These are phyloP conservation scores for Ancistrus triradiatus DNA, from an alignment of 2,113 vertebrate species.

Conservation along the genomic window DNA sequence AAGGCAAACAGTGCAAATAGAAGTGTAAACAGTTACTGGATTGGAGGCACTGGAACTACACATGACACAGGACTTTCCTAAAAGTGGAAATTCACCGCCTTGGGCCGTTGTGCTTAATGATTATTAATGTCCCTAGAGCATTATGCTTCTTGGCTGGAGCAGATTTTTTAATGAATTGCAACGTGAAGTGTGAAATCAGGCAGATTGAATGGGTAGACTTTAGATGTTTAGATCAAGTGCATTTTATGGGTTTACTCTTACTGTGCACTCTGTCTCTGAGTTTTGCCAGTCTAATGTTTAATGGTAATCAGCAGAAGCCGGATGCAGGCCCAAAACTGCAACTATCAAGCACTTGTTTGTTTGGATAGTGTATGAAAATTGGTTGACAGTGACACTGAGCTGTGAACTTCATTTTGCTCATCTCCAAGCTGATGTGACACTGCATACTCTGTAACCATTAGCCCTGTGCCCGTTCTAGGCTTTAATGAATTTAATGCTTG, in stretches of 20 bases:
- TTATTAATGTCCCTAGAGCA: conserved; percentile 13
- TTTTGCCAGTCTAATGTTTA: conserved; percentile 38
- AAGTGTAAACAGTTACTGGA: too few species aligned
- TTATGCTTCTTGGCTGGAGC: background rate
- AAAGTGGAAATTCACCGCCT: conserved; percentile 24
- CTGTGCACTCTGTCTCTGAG: conserved; percentile 35
- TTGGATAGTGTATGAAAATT: conserved; percentile 54
- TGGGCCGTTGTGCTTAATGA: background rate
- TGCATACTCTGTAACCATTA: conserved; percentile 5
- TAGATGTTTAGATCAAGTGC: conserved; percentile 14
- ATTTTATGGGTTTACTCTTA: background rate
- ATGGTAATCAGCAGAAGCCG: too few species aligned
- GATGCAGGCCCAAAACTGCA: conserved; percentile 36
- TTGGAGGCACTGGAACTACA: too few species aligned
- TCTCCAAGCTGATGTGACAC: conserved; percentile 42
- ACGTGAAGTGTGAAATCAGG: conserved; percentile 12
- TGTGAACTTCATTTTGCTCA: conserved; percentile 28
- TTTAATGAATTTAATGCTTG: background rate
- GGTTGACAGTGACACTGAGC: conserved; percentile 38
- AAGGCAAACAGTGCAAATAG: too few species aligned
- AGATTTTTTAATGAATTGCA: background rate
- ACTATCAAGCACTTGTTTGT: conserved; percentile 54
- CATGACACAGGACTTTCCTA: too few species aligned
- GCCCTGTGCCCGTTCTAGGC: background rate
- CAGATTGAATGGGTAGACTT: conserved; percentile 14